Percentiles rank a stretch among this genome's conserved stretches.
These are phyloP conservation scores for Megathymus violae DNA, from an alignment of 1,140 invertebrate genomes.

Conservation along the genomic window DNA sequence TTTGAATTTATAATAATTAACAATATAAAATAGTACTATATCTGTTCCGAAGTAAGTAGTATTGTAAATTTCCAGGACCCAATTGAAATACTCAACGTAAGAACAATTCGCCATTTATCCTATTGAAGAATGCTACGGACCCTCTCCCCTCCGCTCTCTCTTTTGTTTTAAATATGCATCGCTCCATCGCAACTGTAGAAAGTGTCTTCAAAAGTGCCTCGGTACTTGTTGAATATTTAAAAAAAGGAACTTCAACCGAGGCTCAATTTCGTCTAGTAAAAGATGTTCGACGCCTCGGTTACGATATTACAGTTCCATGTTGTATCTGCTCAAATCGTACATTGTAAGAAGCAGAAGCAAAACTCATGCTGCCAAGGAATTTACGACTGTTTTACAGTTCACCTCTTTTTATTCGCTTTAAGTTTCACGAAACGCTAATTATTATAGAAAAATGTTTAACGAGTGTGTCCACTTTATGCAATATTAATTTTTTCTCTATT, in stretches of 20 bases:
- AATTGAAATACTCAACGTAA: conserved; percentile 23
- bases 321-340: conserved; percentile 19
- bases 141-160: conserved; percentile 35
- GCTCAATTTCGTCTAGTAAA: conserved; percentile 52
- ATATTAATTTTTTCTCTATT: too few species aligned
- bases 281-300: conserved; percentile 28
- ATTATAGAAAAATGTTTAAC: conserved; percentile 12
- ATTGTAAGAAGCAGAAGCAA: conserved; percentile 20
- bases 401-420: background rate
- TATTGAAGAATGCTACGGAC: conserved; percentile 39
- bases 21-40: background rate
- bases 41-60: background rate
- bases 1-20: conserved; percentile 3
- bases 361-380: conserved; percentile 14
- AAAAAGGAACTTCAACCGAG: conserved; percentile 63
- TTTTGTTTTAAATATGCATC: conserved; percentile 74
- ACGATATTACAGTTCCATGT: conserved; percentile 21
- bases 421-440: conserved; percentile 7
- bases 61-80: conserved; percentile 17
- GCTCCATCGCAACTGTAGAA: conserved; percentile 56
- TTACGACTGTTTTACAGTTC: conserved; percentile 28
- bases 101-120: conserved; percentile 36
- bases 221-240: conserved; percentile 77
- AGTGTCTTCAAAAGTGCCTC: conserved; percentile 64
- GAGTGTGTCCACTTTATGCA: too few species aligned